A percentile compares a stretch with the other conserved stretches of the same genome.
Evolutionary conservation across 2,888 invertebrate genomes (phyloP).

Genomic region (Gryllus longicercus): DNA sequence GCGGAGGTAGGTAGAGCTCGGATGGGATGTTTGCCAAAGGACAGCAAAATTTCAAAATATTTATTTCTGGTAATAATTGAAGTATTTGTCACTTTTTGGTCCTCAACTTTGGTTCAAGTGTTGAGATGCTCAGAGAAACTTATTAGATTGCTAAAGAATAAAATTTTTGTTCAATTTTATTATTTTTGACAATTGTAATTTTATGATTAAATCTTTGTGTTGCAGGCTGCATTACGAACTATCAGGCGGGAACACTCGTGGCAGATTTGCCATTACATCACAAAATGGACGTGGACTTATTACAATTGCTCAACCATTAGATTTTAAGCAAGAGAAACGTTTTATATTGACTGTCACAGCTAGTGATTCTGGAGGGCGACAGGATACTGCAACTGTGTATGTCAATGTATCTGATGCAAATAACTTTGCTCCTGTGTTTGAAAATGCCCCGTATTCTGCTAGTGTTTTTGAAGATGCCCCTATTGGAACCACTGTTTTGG

Average conservation of each 20-base stretch:
- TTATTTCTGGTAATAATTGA: too few relatives aligned
- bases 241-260: conserved; percentile 77
- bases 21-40: too few relatives aligned
- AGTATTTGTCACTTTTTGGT: neutral
- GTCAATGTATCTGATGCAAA: conserved; percentile 94
- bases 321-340: conserved; percentile 83
- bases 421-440: conserved; percentile 88
- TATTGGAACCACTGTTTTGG: conserved; percentile 84
- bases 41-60: too few relatives aligned
- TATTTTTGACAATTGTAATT: neutral
- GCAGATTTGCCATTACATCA: conserved; percentile 84
- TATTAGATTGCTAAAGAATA: too few relatives aligned
- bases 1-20: neutral
- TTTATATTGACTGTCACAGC: conserved; percentile 85
- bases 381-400: conserved; percentile 84
- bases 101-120: neutral
- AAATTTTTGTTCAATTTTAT: too few relatives aligned
- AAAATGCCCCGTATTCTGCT: conserved; percentile 87
- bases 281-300: conserved; percentile 83
- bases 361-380: conserved; percentile 82
- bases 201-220: conserved; percentile 35
- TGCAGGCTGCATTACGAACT: conserved; percentile 74
- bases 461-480: conserved; percentile 89
- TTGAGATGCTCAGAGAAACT: neutral
- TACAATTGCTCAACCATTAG: conserved; percentile 84